A percentile compares a stretch with the other conserved stretches of the same genome.
phyloP scores from a whole-genome alignment of 1,140 invertebrate genomes.

The Choristoneura fumiferana region DNA sequence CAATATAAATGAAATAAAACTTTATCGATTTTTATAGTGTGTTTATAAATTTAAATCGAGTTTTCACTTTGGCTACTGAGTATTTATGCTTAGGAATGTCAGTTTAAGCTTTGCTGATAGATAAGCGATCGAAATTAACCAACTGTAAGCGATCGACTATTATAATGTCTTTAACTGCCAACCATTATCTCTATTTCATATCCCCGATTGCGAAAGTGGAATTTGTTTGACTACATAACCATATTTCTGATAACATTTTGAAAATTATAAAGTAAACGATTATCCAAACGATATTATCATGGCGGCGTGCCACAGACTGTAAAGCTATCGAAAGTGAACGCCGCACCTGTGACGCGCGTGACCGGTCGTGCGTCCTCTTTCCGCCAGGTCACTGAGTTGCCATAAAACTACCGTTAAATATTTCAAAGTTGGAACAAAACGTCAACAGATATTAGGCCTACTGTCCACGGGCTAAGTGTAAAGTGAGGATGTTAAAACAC shows the following conservation, averaged over 20 bases:
- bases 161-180: too few relatives aligned
- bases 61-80: conserved; percentile 13
- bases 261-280: too few relatives aligned
- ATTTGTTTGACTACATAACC: too few relatives aligned
- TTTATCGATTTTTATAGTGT: conserved; percentile 14
- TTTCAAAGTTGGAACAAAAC: conserved; percentile 41
- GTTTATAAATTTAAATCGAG: conserved; percentile 12
- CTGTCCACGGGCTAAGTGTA: too few relatives aligned
- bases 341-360: conserved; percentile 62
- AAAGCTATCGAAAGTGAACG: conserved; percentile 61
- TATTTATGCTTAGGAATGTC: conserved; percentile 8
- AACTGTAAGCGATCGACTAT: not conserved
- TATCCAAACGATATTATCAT: too few relatives aligned
- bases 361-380: conserved; percentile 50
- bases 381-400: conserved; percentile 56
- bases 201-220: too few relatives aligned
- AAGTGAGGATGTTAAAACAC: too few relatives aligned
- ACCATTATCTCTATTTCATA: too few relatives aligned
- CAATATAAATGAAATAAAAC: conserved; percentile 2
- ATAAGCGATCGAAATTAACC: conserved; percentile 17
- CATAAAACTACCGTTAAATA: conserved; percentile 47
- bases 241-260: too few relatives aligned
- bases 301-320: conserved; percentile 25
- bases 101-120: conserved; percentile 7
- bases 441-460: conserved; percentile 15